Evolutionary conservation across 92 coral and sea anemone genomes (phyloP).

Genomic region (Metridium senile): DNA sequence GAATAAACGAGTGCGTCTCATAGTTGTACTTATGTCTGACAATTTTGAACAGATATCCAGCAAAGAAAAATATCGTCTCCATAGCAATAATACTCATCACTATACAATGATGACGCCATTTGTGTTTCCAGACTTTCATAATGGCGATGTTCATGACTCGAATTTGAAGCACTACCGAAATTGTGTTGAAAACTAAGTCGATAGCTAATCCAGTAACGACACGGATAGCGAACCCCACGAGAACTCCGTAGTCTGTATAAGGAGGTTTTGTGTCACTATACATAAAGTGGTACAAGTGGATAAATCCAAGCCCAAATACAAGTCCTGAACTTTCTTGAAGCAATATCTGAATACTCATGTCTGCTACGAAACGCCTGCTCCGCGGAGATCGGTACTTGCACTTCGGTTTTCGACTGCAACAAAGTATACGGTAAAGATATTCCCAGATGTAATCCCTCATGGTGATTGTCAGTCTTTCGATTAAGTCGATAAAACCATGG

Average conservation of each 20-base stretch:
- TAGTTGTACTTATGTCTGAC: slow-evolving; percentile 21
- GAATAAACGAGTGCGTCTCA: not conserved
- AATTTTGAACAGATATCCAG: slow-evolving; percentile 23
- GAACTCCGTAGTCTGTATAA: slow-evolving; percentile 22
- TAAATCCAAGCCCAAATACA: slow-evolving; percentile 61
- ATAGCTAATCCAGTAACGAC: slow-evolving; percentile 61
- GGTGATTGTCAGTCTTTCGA: slow-evolving; percentile 57
- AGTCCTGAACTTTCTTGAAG: slow-evolving; percentile 64
- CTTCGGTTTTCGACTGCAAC: slow-evolving; percentile 19
- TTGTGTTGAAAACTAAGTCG: slow-evolving; percentile 56
- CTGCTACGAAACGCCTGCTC: slow-evolving; percentile 82
- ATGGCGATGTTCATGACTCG: slow-evolving; percentile 45
- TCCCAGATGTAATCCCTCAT: slow-evolving; percentile 72
- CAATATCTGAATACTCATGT: slow-evolving; percentile 65
- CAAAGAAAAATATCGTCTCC: slow-evolving; percentile 39
- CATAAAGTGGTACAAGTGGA: slow-evolving; percentile 48
- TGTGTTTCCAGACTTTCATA: slow-evolving; percentile 47
- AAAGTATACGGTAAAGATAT: slow-evolving; percentile 37
- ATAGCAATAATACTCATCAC: slow-evolving; percentile 25
- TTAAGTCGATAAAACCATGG: slow-evolving; percentile 54
- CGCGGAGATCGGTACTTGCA: slow-evolving; percentile 55
- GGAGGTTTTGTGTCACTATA: slow-evolving; percentile 41
- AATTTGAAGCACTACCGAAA: slow-evolving; percentile 50
- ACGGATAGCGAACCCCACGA: slow-evolving; percentile 39
- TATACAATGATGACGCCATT: slow-evolving; percentile 51